Base-by-base conservation (phyloP, 1,140 invertebrate species). In the Aphaenogaster floridana region DNA sequence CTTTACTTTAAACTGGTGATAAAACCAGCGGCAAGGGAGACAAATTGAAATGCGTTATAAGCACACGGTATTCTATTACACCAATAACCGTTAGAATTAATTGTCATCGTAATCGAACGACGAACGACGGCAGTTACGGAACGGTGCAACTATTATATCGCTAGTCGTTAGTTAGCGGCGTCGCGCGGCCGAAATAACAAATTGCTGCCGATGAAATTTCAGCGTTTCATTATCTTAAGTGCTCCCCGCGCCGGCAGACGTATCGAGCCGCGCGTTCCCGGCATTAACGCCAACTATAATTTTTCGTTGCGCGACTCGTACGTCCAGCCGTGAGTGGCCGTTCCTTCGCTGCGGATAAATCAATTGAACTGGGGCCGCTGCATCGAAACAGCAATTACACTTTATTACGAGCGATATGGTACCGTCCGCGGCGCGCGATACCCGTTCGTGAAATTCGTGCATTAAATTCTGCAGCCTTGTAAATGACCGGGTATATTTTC, bases 141-240 rank as follows among this genome's bases (percentile, higher is more conserved):
- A 74, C 28, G 11, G 21, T 7, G 17, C 71, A 50, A 61, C 57
- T 84, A 48, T 59, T 34, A 72, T 74, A 84, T 48, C 42, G 45
- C 28, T 3, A 6, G 28, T 36, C 42, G 69, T 69, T 69, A 61
- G 28, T 74, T 74, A 39, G 17, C 69, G 36, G 1, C n/a, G 21
- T 64, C 17, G 34, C 13, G 28, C 48, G 64, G 8, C 28, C 34
- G 13, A 59, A 45, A 54, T 59, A 52, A 61, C 39, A 48, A 76
- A 84, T 84, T 74, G 59, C 63, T 17, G 42, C 11, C 68, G 69
- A 76, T 84, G 69, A 59, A 64, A 84, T 76, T 84, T 61, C 68
- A 83, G 13, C 68, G 42, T 83, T 83, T 74, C 80, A 76, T 84
- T 84, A 76, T 74, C 69, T 84, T 84, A 61, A 84, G 80, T 84